Evolutionary conservation across 2,888 invertebrate species (phyloP).

Genomic region (Agonopterix alstromeriana): DNA sequence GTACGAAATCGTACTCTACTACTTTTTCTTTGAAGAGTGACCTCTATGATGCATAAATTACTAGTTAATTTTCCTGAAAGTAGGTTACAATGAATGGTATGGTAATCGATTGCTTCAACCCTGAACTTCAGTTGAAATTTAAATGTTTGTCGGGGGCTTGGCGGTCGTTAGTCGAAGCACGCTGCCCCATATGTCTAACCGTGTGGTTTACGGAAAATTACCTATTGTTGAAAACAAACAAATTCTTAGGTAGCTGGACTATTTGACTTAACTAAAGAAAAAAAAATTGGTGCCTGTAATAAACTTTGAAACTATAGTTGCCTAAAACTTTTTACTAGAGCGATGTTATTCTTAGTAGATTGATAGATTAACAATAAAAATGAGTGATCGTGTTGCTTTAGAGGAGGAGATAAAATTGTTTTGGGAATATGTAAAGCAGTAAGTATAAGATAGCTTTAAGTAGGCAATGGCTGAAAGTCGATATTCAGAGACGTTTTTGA

Average conservation of each 20-base stretch:
- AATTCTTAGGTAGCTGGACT: too few relatives aligned
- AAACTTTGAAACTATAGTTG: too few relatives aligned
- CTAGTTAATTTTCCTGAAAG: constrained; percentile 11
- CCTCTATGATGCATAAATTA: background rate
- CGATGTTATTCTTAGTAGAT: background rate
- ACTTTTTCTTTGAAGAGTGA: background rate
- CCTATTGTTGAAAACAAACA: too few relatives aligned
- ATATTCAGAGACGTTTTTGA: too few relatives aligned
- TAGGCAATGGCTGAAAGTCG: too few relatives aligned
- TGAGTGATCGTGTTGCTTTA: constrained; percentile 34
- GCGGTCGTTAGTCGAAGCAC: constrained; percentile 32
- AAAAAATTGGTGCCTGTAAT: too few relatives aligned
- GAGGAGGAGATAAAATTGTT: constrained; percentile 61
- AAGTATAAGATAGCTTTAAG: constrained; percentile 19
- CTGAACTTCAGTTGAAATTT: constrained; percentile 48
- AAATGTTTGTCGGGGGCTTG: constrained; percentile 30
- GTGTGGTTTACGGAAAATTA: constrained; percentile 13
- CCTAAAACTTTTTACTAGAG: too few relatives aligned
- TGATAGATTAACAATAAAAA: constrained; percentile 10
- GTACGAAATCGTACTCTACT: too few relatives aligned
- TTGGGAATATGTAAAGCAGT: constrained; percentile 71
- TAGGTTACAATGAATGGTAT: constrained; percentile 11
- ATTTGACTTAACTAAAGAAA: too few relatives aligned
- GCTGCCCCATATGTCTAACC: constrained; percentile 28
- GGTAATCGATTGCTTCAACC: constrained; percentile 63